Evolutionary conservation across 1,140 invertebrate species (phyloP), one percentile per base, ranked within the genome.

Genomic region (Spodoptera frugiperda): DNA sequence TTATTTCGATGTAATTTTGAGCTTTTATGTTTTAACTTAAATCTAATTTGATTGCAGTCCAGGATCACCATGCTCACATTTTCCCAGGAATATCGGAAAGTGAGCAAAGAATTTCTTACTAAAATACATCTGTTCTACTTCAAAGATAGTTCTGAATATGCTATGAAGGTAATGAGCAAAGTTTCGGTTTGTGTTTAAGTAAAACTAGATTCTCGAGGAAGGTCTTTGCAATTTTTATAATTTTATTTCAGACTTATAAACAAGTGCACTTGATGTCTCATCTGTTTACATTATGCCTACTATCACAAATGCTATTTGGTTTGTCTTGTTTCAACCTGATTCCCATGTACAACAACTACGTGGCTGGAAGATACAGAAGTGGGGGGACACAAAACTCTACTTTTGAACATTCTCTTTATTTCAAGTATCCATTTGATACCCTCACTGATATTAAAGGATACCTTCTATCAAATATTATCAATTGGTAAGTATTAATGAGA

Each of bases 101-200:
- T 79, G 4, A 70, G 70, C 8, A 77, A 71, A 33, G 46, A 65
- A 6, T 84, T 82, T 73, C 19, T 84, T 4, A 53, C 73, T 25
- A 77, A 82, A 48, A 78, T 82, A 1, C 82, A 84, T 55, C 30
- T 84, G 10, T 80, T 79, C 68, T 76, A 81, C 49, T 79, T 65
- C 44, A 82, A 71, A 68, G 67, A 76, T 59, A 67, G 75, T 17
- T 84, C 84, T n/a, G 73, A 82, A 33, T 82, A 82, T 55, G 78
- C 84, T 0, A 81, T 71, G 63, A 78, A 86, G 79, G 82, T 82
- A 82, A 75, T 25, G 25, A 25, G 5, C 25, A 25, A 25, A 1
- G 3, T 25, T 25, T 0, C 25, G 1, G 2, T n/a, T n/a, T 3
- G 25, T 25, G 25, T 4, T 25, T 25, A 25, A 25, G 25, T 25